Percentiles rank a stretch among this genome's conserved stretches.
phyloP scores from a whole-genome alignment of 1,140 invertebrate genomes.

The Cardiocondyla obscurior region DNA sequence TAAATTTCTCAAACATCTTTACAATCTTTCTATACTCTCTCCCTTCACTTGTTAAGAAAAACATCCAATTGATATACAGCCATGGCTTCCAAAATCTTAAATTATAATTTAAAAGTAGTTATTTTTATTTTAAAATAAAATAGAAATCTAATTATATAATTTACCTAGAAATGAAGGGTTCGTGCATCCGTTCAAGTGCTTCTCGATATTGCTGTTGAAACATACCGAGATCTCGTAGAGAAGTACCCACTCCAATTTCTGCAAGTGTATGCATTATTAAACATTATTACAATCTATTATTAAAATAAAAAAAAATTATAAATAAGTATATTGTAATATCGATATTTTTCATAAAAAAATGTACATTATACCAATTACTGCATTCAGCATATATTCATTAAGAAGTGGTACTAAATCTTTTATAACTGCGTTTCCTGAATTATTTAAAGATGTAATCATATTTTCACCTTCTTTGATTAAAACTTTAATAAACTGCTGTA shows the following conservation, averaged over 20 bases:
- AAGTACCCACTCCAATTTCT: conserved; percentile 93
- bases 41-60: conserved; percentile 81
- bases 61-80: conserved; percentile 85
- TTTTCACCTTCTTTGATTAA: conserved; percentile 69
- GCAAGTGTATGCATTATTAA: conserved; percentile 38
- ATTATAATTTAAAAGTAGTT: background rate
- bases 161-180: conserved; percentile 64
- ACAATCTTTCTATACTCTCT: conserved; percentile 85
- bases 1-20: conserved; percentile 88
- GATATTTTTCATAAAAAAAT: too few species aligned
- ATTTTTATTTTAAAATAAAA: background rate
- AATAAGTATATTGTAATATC: too few species aligned
- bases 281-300: background rate
- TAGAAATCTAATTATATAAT: background rate
- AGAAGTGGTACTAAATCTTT: conserved; percentile 87
- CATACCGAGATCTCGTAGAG: conserved; percentile 85
- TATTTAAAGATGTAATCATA: conserved; percentile 57
- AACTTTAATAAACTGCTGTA: conserved; percentile 88
- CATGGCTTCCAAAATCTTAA: conserved; percentile 86
- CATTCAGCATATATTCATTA: conserved; percentile 90
- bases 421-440: conserved; percentile 62
- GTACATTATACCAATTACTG: conserved; percentile 91
- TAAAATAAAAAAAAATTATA: too few species aligned
- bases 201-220: conserved; percentile 87
- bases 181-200: conserved; percentile 80